These are phyloP conservation scores for Apis laboriosa DNA, from an alignment of 1,140 invertebrate species.

Conservation along the genomic window DNA sequence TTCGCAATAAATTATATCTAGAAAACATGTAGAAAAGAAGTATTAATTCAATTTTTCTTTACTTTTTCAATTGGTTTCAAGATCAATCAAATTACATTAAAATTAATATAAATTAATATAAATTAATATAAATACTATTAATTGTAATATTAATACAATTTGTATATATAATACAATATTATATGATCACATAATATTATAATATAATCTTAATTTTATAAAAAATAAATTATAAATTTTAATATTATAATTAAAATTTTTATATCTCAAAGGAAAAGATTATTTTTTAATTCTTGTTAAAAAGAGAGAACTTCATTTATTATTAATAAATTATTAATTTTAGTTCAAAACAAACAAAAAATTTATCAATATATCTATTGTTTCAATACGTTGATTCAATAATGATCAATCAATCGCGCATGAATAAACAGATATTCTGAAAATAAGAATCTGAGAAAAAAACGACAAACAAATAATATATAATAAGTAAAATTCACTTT, in stretches of 20 bases:
- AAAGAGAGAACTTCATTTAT: not conserved
- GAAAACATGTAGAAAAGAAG: not conserved
- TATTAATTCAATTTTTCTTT: not conserved
- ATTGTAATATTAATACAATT: too few relatives aligned
- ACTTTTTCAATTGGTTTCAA: not conserved
- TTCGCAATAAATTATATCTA: not conserved
- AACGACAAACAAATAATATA: slow-evolving; percentile 46
- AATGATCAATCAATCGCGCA: slow-evolving; percentile 47
- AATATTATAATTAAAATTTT: not conserved
- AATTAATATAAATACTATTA: too few relatives aligned
- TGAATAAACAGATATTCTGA: slow-evolving; percentile 61
- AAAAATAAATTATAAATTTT: not conserved
- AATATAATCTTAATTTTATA: not conserved
- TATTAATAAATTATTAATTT: not conserved
- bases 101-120: too few relatives aligned
- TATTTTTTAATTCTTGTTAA: too few relatives aligned
- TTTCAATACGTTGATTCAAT: slow-evolving; percentile 26
- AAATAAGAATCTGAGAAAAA: slow-evolving; percentile 61
- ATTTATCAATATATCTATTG: slow-evolving; percentile 17
- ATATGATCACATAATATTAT: not conserved
- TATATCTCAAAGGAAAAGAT: not conserved
- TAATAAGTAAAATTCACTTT: slow-evolving; percentile 58
- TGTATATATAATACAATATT: not conserved
- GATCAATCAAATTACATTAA: not conserved
- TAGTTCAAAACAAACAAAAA: not conserved